Evolutionary conservation across 2,888 invertebrate genomes (phyloP).

Genomic region (Lepeophtheirus nordmannii): DNA sequence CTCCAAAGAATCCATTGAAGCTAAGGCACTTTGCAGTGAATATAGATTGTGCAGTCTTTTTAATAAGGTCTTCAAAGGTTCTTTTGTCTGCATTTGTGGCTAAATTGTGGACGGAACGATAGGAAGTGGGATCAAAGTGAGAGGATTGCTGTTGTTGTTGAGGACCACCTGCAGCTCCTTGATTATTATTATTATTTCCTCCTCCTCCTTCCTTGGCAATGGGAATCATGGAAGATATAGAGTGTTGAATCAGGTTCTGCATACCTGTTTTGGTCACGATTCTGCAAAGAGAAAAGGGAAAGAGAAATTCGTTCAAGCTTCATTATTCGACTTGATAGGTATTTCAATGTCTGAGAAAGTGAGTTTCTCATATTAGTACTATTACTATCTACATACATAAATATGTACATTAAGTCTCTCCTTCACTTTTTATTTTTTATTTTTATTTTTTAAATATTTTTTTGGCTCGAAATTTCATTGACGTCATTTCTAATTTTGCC

Average conservation of each 20-base stretch:
- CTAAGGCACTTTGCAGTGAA: slow-evolving; percentile 21
- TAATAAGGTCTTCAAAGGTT: slow-evolving; percentile 18
- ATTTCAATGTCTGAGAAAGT: too few species aligned
- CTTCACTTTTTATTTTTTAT: too few species aligned
- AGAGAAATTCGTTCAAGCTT: too few species aligned
- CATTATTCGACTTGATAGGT: too few species aligned
- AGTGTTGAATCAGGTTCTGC: slow-evolving; percentile 22
- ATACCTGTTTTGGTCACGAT: slow-evolving; percentile 23
- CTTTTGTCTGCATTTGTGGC: slow-evolving; percentile 21
- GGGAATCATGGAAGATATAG: not conserved
- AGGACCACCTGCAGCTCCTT: not conserved
- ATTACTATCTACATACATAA: too few species aligned
- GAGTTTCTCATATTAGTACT: too few species aligned
- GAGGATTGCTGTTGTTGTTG: not conserved
- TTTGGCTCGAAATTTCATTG: not conserved
- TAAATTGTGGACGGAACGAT: slow-evolving; percentile 18
- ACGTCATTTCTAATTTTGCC: not conserved
- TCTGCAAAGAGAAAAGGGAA: not conserved
- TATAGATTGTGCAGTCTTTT: slow-evolving; percentile 21
- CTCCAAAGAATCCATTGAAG: slow-evolving; percentile 23
- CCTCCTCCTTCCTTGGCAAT: not conserved
- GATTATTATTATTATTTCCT: not conserved
- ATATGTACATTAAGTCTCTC: too few species aligned
- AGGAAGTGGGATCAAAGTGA: slow-evolving; percentile 19
- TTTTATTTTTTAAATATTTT: not conserved